Base-by-base conservation (phyloP, 2,797 vertebrate genomes). In the Danio choprae region DNA sequence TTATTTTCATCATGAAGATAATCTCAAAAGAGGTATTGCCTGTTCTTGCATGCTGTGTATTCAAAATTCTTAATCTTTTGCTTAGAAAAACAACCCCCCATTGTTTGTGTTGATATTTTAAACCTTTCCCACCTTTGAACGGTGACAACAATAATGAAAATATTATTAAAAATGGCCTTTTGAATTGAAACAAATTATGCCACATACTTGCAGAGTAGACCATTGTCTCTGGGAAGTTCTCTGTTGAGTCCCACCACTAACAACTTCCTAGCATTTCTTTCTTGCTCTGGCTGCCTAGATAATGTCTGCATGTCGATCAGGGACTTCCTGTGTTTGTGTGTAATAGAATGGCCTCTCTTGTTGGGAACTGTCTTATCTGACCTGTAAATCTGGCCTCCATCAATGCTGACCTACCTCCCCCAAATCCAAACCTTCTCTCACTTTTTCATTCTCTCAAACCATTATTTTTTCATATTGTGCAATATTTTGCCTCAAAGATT, bases 261-360 rank as follows among this genome's bases (percentile, higher is more conserved):
- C 94, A 96, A 95, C 95, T 97, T 97, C 96, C 94, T 93, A 87
- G 0, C 85, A 93, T 94, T 95, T 93, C 93, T 95, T 94, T 92
- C 93, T 91, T 93, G 90, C 89, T 86, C 93, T 91, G 94, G 86
- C 89, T 84, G 92, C 91, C 93, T 94, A 96, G 94, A 96, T 95
- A 96, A 95, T 95, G 95, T 95, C 90, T 91, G 89, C 90, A 86
- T 93, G 95, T 95, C 93, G 90, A 94, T 96, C 97, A 96, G 96
- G 93, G 94, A 94, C 95, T 96, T 99, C 98, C 98, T 98, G 96
- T 95, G 91, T 99, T 99, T 98, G 97, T 98, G 93, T 95, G 91
- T 90, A 91, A 91, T 92, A 97, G 95, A 97, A 97, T 96, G 91
- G 94, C 86, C 89, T 90, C 92, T 95, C 93, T 94, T 91, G 87